phyloP scores from a whole-genome alignment of 2,113 vertebrate species.

The Muntiacus muntjak region DNA sequence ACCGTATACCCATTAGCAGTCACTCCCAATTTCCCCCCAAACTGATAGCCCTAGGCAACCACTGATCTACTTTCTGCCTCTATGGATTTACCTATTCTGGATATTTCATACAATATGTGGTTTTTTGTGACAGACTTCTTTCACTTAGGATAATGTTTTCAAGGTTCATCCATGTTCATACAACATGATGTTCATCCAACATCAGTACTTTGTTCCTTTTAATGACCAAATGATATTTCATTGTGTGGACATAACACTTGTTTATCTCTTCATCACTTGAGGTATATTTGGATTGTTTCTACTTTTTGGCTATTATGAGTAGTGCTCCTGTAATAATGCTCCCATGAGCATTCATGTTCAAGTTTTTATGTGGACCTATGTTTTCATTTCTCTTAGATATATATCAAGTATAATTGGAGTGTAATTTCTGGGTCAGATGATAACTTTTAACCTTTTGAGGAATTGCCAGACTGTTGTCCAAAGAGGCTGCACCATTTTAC shows the following conservation, averaged over 20 bases:
- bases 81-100: neutral
- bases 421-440: neutral
- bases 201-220: neutral
- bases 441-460: neutral
- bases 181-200: neutral
- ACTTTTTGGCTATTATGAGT: neutral
- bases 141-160: neutral
- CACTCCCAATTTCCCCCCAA: neutral
- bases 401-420: neutral
- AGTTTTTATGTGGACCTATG: neutral
- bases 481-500: neutral
- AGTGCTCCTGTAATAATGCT: neutral
- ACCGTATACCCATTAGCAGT: neutral
- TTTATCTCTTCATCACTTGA: neutral
- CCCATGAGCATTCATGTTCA: neutral
- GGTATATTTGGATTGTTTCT: neutral
- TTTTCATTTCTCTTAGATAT: conserved; percentile 11
- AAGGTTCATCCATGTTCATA: neutral
- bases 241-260: neutral
- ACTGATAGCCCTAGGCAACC: neutral
- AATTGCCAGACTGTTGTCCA: neutral
- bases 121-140: neutral
- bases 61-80: neutral
- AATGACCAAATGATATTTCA: neutral
- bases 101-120: neutral